Evolutionary conservation across 2,113 vertebrate genomes (phyloP).

Genomic region (Istiophorus platypterus): DNA sequence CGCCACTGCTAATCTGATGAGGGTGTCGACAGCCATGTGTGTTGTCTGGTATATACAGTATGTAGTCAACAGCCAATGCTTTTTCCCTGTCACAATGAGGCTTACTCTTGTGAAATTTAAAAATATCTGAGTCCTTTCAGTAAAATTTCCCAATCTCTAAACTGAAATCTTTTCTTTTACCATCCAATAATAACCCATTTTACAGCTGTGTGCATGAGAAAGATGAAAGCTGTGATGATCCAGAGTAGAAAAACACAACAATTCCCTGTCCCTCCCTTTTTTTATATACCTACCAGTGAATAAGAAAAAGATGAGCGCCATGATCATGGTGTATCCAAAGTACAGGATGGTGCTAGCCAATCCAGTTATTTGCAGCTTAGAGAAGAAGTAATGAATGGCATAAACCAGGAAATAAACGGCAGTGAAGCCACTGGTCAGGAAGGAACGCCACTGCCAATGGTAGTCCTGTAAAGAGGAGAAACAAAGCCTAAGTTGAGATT

Average conservation of each 20-base stretch:
- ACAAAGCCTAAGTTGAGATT: not conserved
- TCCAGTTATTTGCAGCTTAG: conserved; percentile 94
- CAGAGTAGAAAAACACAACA: not conserved
- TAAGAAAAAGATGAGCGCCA: conserved; percentile 96
- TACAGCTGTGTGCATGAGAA: not conserved
- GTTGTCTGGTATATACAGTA: no score
- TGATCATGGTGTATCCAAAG: conserved; percentile 96
- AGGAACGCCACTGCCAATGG: conserved; percentile 97
- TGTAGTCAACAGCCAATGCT: no score
- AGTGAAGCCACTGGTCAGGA: conserved; percentile 97
- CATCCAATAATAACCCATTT: not conserved
- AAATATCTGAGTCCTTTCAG: not conserved
- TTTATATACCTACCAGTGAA: conserved; percentile 88
- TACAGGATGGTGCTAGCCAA: conserved; percentile 95
- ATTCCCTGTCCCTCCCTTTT: not conserved
- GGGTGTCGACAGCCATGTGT: no score
- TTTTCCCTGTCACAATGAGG: no score
- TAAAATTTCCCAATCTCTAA: not conserved
- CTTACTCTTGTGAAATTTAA: not conserved
- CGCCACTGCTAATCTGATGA: no score
- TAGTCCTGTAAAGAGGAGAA: conserved; percentile 86
- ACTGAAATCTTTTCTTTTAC: not conserved
- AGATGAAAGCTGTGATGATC: not conserved
- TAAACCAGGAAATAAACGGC: conserved; percentile 95
- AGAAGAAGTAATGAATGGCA: conserved; percentile 95